Conservation (phyloP, 2,888 invertebrate species). For the Syritta pipiens region DNA sequence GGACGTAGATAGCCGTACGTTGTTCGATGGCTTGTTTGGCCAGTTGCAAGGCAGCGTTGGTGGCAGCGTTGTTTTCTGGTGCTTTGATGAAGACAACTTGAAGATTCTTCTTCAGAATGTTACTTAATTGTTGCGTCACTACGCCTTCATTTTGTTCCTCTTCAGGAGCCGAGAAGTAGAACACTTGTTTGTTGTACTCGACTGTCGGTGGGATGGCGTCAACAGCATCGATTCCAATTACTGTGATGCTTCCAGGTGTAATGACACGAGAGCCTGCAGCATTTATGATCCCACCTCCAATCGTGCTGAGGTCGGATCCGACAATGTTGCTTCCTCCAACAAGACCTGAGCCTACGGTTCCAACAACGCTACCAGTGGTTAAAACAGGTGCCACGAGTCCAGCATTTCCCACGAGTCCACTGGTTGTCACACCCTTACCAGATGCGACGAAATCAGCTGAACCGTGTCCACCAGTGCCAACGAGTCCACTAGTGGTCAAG, state of each 20-base stretch:
- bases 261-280: too few species aligned
- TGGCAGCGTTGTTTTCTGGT: constrained; percentile 76
- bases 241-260: constrained; percentile 38
- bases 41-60: constrained; percentile 75
- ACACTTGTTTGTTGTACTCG: constrained; percentile 73
- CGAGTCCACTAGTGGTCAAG: background rate
- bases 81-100: constrained; percentile 77
- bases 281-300: too few species aligned
- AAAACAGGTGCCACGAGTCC: too few species aligned
- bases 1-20: constrained; percentile 78
- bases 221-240: constrained; percentile 37
- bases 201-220: constrained; percentile 39
- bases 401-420: too few species aligned
- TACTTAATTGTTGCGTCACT: constrained; percentile 49
- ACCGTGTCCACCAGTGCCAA: background rate
- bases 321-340: too few species aligned
- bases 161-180: constrained; percentile 74
- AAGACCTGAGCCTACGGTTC: too few species aligned
- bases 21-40: constrained; percentile 77
- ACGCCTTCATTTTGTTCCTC: constrained; percentile 70
- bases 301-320: too few species aligned
- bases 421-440: too few species aligned
- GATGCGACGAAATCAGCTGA: too few species aligned
- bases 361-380: too few species aligned
- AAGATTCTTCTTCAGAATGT: constrained; percentile 72